Evolutionary conservation across 1,140 invertebrate genomes (phyloP).

Genomic region (Caenorhabditis latens): DNA sequence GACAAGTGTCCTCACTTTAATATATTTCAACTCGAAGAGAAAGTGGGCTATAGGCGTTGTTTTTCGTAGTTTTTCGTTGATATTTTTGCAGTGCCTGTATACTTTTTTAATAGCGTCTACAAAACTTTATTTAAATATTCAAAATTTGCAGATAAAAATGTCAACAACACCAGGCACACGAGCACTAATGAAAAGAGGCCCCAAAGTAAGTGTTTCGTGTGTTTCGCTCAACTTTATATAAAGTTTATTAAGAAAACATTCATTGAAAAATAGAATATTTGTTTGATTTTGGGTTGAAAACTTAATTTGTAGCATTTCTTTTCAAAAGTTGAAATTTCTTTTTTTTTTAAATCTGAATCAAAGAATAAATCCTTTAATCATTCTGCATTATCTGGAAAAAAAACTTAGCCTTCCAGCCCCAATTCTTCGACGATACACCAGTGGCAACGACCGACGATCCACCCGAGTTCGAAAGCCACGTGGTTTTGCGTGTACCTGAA

Average conservation of each 20-base stretch:
- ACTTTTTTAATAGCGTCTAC: neutral
- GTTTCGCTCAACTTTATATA: neutral
- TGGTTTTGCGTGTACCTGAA: slow-evolving; percentile 72
- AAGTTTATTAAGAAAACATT: no score
- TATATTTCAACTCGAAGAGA: neutral
- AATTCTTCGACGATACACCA: slow-evolving; percentile 6
- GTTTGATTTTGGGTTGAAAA: no score
- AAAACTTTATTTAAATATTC: neutral
- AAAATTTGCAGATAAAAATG: slow-evolving; percentile 9
- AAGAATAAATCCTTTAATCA: no score
- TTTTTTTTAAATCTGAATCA: no score
- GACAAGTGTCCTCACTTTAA: neutral
- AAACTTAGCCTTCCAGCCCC: neutral
- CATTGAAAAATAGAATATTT: no score
- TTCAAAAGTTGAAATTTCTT: no score
- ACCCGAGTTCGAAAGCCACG: slow-evolving; percentile 76
- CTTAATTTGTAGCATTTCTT: no score
- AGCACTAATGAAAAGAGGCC: neutral
- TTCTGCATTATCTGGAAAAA: no score
- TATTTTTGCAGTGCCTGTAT: neutral
- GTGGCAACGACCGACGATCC: slow-evolving; percentile 43
- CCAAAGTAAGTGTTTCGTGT: slow-evolving; percentile 2
- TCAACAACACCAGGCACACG: neutral
- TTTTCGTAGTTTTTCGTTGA: neutral
- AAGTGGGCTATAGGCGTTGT: no score